Percentiles rank a stretch among this genome's conserved stretches.
These are phyloP conservation scores for Pelodiscus sinensis DNA, from an alignment of 2,113 vertebrate species.

Conservation along the genomic window DNA sequence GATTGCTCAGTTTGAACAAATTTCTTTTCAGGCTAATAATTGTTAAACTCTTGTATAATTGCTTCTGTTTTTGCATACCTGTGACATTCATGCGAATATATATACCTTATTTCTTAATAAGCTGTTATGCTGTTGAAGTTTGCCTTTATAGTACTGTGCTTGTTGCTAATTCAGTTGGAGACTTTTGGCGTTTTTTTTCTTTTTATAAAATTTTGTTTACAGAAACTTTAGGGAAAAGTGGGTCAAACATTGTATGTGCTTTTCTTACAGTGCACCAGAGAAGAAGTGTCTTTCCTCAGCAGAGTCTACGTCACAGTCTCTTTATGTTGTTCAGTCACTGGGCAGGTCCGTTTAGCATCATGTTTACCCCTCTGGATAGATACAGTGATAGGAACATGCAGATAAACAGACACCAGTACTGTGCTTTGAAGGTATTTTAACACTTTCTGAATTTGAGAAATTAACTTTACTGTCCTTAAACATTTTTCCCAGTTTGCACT, in stretches of 20 bases:
- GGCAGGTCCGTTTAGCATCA: conserved; percentile 99
- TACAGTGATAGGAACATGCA: conserved; percentile 99
- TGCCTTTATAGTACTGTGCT: background rate
- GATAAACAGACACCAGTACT: conserved; percentile 99
- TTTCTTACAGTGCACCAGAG: conserved; percentile 92
- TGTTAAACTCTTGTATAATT: background rate
- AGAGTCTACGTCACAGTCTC: conserved; percentile 96
- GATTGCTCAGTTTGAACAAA: background rate
- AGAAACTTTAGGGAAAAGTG: background rate
- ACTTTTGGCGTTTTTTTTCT: background rate
- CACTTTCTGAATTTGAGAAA: background rate
- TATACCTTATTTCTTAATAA: background rate
- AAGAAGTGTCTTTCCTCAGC: conserved; percentile 96
- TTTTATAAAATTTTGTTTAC: background rate
- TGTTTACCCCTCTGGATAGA: conserved; percentile 98
- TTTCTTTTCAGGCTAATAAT: background rate
- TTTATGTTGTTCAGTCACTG: conserved; percentile 99
- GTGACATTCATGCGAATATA: background rate
- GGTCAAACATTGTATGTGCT: background rate
- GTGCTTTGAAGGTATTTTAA: conserved; percentile 93
- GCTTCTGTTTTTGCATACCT: background rate
- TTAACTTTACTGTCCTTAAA: background rate
- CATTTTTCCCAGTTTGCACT: background rate
- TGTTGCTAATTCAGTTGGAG: background rate
- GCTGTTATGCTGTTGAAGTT: background rate